Conservation (phyloP, 1,140 invertebrate genomes). For the Drosophila guanche region DNA sequence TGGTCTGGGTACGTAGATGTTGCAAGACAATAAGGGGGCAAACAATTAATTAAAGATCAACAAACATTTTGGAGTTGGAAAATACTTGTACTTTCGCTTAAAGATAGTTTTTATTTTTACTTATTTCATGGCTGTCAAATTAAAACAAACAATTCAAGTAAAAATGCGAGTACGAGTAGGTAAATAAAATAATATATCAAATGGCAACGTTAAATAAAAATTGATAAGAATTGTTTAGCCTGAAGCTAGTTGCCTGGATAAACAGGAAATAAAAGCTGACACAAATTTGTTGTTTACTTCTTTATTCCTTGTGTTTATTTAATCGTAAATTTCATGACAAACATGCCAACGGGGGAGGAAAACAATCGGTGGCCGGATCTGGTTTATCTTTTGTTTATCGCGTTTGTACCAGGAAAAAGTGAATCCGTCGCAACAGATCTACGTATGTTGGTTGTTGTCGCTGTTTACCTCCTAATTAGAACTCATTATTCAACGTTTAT, state of each 20-base stretch:
- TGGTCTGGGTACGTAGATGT: not conserved
- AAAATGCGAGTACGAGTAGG: not conserved
- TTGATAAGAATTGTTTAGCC: too few species aligned
- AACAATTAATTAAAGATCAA: slow-evolving; percentile 56
- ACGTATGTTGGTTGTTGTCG: slow-evolving; percentile 16
- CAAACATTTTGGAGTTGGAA: not conserved
- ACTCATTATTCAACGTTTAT: slow-evolving; percentile 42
- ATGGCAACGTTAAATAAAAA: not conserved
- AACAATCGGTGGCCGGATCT: not conserved
- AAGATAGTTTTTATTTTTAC: not conserved
- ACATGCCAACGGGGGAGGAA: too few species aligned
- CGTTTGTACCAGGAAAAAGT: slow-evolving; percentile 8
- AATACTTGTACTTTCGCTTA: not conserved
- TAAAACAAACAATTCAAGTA: too few species aligned
- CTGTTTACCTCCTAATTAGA: slow-evolving; percentile 63
- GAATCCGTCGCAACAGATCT: slow-evolving; percentile 43
- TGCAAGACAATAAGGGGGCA: not conserved
- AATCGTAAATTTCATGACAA: not conserved
- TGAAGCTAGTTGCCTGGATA: too few species aligned
- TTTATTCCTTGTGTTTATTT: not conserved
- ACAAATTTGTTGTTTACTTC: not conserved
- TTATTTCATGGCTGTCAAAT: not conserved
- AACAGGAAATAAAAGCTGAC: too few species aligned
- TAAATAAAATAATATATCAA: not conserved
- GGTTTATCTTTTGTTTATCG: slow-evolving; percentile 20